Conservation (phyloP, 1,140 invertebrate genomes). For the Bombus waltoni region DNA sequence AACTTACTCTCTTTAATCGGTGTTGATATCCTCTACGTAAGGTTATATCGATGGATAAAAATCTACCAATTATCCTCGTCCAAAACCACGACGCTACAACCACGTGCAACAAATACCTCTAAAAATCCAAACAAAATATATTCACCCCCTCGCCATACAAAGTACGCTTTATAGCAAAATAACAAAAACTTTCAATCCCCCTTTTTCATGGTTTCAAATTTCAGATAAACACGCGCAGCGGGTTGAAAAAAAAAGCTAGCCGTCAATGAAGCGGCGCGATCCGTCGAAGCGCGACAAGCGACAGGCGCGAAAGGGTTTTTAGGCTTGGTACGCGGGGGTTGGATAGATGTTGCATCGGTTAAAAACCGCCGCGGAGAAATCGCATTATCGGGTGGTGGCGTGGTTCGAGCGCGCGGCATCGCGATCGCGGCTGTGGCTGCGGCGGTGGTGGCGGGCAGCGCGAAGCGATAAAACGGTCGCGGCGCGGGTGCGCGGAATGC, state of each 20-base stretch:
- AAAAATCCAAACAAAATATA: no score
- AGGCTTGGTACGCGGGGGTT: no score
- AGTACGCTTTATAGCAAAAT: neutral
- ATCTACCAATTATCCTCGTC: no score
- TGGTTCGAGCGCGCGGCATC: neutral
- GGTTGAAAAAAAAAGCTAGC: neutral
- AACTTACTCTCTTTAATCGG: no score
- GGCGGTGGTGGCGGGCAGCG: neutral
- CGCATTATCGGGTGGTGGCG: constrained; percentile 68
- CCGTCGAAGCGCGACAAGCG: neutral
- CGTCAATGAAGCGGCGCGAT: neutral
- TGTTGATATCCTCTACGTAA: no score
- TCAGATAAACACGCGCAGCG: neutral
- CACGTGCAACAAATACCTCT: no score
- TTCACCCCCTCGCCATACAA: no score
- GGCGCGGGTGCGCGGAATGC: constrained; percentile 41
- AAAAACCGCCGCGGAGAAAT: constrained; percentile 67
- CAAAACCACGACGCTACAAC: no score
- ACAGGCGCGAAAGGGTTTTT: neutral
- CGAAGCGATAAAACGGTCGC: constrained; percentile 64
- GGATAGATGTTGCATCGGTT: constrained; percentile 9
- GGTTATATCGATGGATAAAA: no score
- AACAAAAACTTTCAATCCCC: neutral
- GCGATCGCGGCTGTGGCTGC: constrained; percentile 11
- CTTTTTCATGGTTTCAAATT: neutral